phyloP scores from a whole-genome alignment of 2,113 vertebrate genomes.

The Dryoscopus gambensis region DNA sequence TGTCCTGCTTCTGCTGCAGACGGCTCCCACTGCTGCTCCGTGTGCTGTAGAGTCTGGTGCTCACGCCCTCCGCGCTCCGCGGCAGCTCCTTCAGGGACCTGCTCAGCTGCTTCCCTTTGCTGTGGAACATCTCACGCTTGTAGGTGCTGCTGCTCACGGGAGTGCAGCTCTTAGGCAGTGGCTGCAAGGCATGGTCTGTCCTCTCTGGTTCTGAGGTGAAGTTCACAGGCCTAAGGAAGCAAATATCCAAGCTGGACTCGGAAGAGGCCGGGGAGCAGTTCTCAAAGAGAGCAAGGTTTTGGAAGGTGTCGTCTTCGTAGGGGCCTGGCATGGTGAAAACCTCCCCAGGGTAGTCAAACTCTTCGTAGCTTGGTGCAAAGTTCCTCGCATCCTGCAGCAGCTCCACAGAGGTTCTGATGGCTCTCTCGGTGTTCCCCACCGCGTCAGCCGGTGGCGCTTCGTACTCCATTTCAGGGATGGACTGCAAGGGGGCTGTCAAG shows the following conservation, averaged over 20 bases:
- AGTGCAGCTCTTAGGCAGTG: constrained; percentile 75
- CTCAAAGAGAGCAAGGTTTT: constrained; percentile 80
- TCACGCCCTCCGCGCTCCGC: constrained; percentile 70
- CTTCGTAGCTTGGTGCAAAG: constrained; percentile 75
- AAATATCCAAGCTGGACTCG: constrained; percentile 92
- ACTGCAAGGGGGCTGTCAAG: constrained; percentile 75
- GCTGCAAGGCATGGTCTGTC: constrained; percentile 75
- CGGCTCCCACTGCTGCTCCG: constrained; percentile 78
- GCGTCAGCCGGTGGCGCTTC: constrained; percentile 63
- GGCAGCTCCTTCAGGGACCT: constrained; percentile 91
- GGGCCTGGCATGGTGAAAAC: constrained; percentile 75
- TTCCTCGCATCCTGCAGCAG: constrained; percentile 69
- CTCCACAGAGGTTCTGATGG: constrained; percentile 74
- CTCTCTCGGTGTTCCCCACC: constrained; percentile 64
- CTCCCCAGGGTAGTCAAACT: constrained; percentile 79
- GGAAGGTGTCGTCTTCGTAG: constrained; percentile 81
- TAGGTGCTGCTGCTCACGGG: constrained; percentile 74
- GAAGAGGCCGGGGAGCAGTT: constrained; percentile 88
- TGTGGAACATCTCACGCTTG: constrained; percentile 79
- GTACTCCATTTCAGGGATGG: constrained; percentile 85
- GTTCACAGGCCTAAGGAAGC: constrained; percentile 86
- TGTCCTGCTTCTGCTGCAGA: constrained; percentile 84
- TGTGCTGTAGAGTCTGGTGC: constrained; percentile 77
- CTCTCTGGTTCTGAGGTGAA: constrained; percentile 79
- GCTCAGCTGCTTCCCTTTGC: constrained; percentile 92